Evolutionary conservation across 2,888 invertebrate genomes (phyloP), one percentile per base, ranked within the genome.

Genomic region (Lycocerus yunnanus): DNA sequence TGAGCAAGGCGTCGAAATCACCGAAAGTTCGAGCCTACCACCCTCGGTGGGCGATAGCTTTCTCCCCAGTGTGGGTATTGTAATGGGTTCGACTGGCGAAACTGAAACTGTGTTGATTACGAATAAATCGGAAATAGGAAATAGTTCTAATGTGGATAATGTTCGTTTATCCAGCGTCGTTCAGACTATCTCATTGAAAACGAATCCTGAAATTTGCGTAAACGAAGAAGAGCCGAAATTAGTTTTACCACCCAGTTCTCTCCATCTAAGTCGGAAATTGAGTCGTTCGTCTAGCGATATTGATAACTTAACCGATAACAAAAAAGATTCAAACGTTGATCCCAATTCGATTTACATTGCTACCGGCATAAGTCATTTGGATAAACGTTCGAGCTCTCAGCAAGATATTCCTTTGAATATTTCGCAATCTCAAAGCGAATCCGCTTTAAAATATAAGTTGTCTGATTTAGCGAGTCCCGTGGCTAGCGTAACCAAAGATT

Each of bases 351-450:
- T 79, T 16, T 78, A 60, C 58, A 66, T 80, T 13, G 75, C 77
- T 43, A n/a, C 43, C 8, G 78, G 78, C 3, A 77, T 78, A 67
- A 69, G 68, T 60, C 83, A 20, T 81, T 80, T 77, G 69, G 82
- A 84, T 74, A 88, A 87, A 20, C 87, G 92, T 9, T 91, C 90
- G 0, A 91, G 88, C 80, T 91, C 91, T 2, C 92, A 91, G 84
- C 92, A 90, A 82, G 93, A 95, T 81, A 89, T 94, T 15, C 89
- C 90, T 20, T 83, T 93, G 81, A 93, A 92, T 79, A 93, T 96
- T 78, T 92, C 92, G 0, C 91, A 93, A 76, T 94, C 94, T 1
- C 94, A 94, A 82, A 94, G 94, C 82, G 95, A 95, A 83, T 94
- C 93, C 3, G 94, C 95, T 63, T 85, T 96, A 27, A 92, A 90